phyloP scores from a whole-genome alignment of 2,888 invertebrate genomes.

The Cheilosia urbana region DNA sequence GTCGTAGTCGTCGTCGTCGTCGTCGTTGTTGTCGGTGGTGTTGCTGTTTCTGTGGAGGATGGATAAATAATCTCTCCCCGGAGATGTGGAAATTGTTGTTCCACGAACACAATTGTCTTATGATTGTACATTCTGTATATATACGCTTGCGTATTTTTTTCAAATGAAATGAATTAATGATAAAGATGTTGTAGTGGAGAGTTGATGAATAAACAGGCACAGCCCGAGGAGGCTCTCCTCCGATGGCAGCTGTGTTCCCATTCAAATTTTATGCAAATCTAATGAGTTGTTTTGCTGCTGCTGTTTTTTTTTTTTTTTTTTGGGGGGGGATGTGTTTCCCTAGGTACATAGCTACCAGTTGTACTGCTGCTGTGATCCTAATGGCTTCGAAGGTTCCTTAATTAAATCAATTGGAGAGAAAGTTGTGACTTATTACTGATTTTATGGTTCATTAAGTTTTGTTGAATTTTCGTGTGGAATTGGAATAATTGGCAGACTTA shows the following conservation, averaged over 20 bases:
- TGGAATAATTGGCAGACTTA: slow-evolving; percentile 55
- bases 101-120: slow-evolving; percentile 60
- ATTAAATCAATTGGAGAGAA: slow-evolving; percentile 72
- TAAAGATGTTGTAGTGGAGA: slow-evolving; percentile 61
- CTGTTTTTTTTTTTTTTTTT: background rate
- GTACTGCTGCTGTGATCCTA: slow-evolving; percentile 40
- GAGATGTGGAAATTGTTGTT: slow-evolving; percentile 51
- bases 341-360: background rate
- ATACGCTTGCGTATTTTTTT: slow-evolving; percentile 33
- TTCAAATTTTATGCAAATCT: slow-evolving; percentile 74
- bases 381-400: slow-evolving; percentile 58
- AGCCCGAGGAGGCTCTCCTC: background rate
- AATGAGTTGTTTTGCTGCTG: slow-evolving; percentile 70
- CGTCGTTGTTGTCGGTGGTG: slow-evolving; percentile 1
- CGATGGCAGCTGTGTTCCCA: slow-evolving; percentile 55
- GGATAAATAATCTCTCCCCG: slow-evolving; percentile 55
- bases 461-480: slow-evolving; percentile 52
- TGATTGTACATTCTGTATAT: slow-evolving; percentile 40
- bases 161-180: slow-evolving; percentile 74
- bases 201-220: slow-evolving; percentile 39
- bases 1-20: too few relatives aligned
- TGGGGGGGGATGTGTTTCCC: background rate
- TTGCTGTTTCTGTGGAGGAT: slow-evolving; percentile 13
- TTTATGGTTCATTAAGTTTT: slow-evolving; percentile 73
- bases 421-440: slow-evolving; percentile 74